These are phyloP conservation scores for Puma concolor DNA, from an alignment of 2,113 vertebrate genomes.

Conservation along the genomic window DNA sequence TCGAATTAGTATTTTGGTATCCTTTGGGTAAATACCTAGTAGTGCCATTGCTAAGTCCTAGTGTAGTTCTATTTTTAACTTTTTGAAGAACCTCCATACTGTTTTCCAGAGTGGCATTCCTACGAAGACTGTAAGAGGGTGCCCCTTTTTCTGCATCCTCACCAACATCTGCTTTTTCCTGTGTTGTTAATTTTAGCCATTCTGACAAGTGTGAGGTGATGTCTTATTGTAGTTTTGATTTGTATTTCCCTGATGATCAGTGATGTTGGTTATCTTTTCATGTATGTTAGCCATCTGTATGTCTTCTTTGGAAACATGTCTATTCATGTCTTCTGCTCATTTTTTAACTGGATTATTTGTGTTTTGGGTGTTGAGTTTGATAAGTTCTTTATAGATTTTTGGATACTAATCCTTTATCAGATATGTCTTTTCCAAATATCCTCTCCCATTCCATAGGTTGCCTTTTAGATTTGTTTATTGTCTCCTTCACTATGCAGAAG, in stretches of 20 bases:
- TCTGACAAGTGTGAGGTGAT: background rate
- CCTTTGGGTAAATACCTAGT: background rate
- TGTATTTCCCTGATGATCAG: background rate
- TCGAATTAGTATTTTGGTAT: background rate
- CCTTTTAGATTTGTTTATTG: background rate
- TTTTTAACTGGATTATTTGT: background rate
- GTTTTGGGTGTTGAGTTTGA: background rate
- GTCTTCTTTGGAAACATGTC: too few species aligned
- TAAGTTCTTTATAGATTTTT: background rate
- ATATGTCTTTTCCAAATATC: background rate
- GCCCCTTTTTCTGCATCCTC: too few species aligned
- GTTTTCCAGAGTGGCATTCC: background rate
- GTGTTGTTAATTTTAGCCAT: background rate
- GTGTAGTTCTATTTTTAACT: background rate
- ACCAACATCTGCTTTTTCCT: too few species aligned
- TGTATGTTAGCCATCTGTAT: too few species aligned
- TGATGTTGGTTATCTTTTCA: background rate
- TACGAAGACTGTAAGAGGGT: too few species aligned
- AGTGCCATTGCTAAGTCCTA: background rate
- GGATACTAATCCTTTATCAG: background rate
- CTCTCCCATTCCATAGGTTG: background rate
- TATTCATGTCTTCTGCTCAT: too few species aligned
- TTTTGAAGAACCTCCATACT: background rate
- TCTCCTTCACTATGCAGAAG: background rate
- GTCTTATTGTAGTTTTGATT: background rate